Evolutionary conservation across 2,113 vertebrate genomes (phyloP).

Genomic region (Aplodontia rufa): DNA sequence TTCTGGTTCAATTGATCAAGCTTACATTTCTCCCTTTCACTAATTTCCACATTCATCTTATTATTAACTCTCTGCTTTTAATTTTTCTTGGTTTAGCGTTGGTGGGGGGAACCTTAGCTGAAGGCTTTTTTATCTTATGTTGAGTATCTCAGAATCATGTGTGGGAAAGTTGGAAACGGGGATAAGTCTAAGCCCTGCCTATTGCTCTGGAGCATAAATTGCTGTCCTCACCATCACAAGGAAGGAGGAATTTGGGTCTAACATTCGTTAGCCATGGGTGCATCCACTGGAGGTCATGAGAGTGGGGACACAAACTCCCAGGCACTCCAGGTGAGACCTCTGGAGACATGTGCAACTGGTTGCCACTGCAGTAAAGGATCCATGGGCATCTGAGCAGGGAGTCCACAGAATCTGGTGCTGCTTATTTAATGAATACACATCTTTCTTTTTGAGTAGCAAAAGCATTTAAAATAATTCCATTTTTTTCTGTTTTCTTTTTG

Average conservation of each 20-base stretch:
- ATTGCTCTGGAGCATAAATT: background rate
- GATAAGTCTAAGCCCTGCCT: background rate
- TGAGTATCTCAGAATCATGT: background rate
- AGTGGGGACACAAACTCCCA: fast-evolving
- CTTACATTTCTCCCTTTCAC: background rate
- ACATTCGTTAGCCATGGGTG: background rate
- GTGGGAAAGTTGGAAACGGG: background rate
- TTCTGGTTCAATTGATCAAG: background rate
- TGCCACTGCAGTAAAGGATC: background rate
- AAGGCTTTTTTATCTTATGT: background rate
- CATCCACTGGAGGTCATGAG: background rate
- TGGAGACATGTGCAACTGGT: no score
- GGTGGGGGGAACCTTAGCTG: background rate
- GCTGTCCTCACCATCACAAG: background rate
- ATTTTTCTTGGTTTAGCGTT: background rate
- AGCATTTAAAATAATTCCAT: background rate
- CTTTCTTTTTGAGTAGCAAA: background rate
- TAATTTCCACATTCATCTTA: background rate
- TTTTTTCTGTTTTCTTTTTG: background rate
- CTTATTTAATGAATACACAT: background rate
- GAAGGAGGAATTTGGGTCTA: background rate
- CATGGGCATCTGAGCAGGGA: background rate
- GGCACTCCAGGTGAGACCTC: no score
- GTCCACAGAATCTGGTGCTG: no score
- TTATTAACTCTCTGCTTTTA: background rate